Percentiles rank a stretch among this genome's conserved stretches.
These are phyloP conservation scores for Lycocerus yunnanus DNA, from an alignment of 2,888 invertebrate species.

Conservation along the genomic window DNA sequence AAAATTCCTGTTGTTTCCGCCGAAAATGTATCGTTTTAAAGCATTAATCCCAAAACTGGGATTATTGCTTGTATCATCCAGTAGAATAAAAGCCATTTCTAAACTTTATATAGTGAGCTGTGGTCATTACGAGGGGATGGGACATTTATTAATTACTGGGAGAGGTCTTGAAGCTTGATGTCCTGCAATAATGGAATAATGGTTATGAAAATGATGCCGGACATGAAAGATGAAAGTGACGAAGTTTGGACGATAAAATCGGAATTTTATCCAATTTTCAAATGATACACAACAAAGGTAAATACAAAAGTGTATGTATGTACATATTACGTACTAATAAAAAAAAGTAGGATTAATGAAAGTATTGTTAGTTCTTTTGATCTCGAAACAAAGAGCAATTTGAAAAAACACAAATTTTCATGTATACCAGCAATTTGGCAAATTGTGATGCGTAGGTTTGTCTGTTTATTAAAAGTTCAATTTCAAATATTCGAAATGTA, in stretches of 20 bases:
- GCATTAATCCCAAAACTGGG: background rate
- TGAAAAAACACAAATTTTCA: background rate
- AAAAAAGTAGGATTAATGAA: background rate
- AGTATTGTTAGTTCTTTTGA: background rate
- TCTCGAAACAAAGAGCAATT: background rate
- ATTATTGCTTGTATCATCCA: background rate
- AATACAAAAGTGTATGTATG: background rate
- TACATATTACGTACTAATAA: too few relatives aligned
- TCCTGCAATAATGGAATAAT: background rate
- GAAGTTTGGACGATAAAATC: background rate
- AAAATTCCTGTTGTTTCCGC: too few relatives aligned
- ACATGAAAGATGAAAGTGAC: background rate
- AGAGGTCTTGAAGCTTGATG: background rate
- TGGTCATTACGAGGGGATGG: background rate
- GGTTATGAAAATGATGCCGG: background rate
- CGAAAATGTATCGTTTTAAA: too few relatives aligned
- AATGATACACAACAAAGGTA: background rate
- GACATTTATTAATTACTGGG: background rate
- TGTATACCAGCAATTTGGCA: background rate
- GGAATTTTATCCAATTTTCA: background rate
- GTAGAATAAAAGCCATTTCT: background rate
- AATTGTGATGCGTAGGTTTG: background rate
- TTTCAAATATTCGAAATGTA: slow-evolving; percentile 7
- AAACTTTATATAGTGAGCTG: background rate
- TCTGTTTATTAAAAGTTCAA: slow-evolving; percentile 10